Percentiles rank a stretch among this genome's conserved stretches.
Conservation (phyloP, 2,113 vertebrate species). For the Elephantulus edwardii region DNA sequence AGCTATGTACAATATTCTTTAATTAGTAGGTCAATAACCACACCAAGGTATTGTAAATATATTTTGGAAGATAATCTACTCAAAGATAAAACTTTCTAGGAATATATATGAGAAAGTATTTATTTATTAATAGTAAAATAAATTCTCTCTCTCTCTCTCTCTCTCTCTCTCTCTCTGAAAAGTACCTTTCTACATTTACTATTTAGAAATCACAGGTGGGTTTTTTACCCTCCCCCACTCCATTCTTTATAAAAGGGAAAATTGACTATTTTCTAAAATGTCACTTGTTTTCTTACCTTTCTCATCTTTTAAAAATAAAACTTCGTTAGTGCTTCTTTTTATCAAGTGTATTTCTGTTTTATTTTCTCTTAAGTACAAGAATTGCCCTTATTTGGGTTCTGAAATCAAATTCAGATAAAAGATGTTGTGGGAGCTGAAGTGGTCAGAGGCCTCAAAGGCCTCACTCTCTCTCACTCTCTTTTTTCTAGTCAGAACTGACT, state of each 20-base stretch:
- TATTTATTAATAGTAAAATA: slow-evolving; percentile 2
- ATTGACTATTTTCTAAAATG: slow-evolving; percentile 49
- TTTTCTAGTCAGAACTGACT: too few species aligned
- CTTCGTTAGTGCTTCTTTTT: slow-evolving; percentile 26
- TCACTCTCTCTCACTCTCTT: too few species aligned
- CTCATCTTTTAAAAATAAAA: slow-evolving; percentile 60
- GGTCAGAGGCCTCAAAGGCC: too few species aligned
- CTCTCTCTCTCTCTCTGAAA: neutral
- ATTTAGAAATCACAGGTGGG: neutral
- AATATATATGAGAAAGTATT: neutral
- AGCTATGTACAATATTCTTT: slow-evolving; percentile 21
- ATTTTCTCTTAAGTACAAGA: slow-evolving; percentile 49
- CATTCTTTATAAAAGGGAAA: slow-evolving; percentile 2
- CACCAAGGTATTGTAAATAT: neutral
- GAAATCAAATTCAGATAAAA: too few species aligned
- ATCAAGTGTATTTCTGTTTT: slow-evolving; percentile 29
- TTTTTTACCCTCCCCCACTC: too few species aligned
- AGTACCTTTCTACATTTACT: neutral
- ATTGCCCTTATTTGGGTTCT: neutral
- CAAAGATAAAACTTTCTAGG: neutral
- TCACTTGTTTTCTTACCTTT: slow-evolving; percentile 40
- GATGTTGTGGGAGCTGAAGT: too few species aligned
- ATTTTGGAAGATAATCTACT: slow-evolving; percentile 30
- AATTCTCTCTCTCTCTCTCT: too few species aligned
- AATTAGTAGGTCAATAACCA: neutral